Conservation (phyloP, 2,797 vertebrate genomes). For the Microctenopoma steveboyesi region DNA sequence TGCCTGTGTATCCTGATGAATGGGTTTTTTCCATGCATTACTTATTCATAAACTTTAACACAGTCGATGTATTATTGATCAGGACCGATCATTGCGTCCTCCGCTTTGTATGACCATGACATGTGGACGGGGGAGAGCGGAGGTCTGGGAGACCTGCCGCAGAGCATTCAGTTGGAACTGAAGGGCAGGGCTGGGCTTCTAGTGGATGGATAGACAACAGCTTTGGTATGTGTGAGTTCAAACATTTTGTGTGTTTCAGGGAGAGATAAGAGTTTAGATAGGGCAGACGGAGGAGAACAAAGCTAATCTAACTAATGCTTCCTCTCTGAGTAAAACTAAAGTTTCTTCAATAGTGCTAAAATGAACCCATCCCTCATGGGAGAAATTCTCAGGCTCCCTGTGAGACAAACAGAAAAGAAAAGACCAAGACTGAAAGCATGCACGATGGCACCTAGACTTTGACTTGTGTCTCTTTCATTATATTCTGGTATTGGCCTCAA, state of each 20-base stretch:
- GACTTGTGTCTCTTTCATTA: slow-evolving; percentile 59
- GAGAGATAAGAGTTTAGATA: slow-evolving; percentile 50
- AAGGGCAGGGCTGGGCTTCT: slow-evolving; percentile 6
- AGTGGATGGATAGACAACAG: slow-evolving; percentile 58
- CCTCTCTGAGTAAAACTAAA: slow-evolving; percentile 52
- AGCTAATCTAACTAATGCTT: slow-evolving; percentile 71
- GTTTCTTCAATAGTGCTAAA: slow-evolving; percentile 47
- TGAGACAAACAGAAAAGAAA: slow-evolving; percentile 12
- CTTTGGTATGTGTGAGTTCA: slow-evolving; percentile 36
- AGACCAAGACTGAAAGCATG: slow-evolving; percentile 2
- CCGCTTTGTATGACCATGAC: slow-evolving; percentile 64
- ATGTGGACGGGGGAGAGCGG: slow-evolving; percentile 40
- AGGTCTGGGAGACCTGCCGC: slow-evolving; percentile 15
- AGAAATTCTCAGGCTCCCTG: slow-evolving; percentile 45
- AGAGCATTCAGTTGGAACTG: slow-evolving; percentile 11
- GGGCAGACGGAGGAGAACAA: slow-evolving; percentile 50
- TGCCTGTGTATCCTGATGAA: slow-evolving; percentile 31
- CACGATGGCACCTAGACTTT: slow-evolving; percentile 39
- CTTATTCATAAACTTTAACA: slow-evolving; percentile 82
- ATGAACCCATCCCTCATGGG: slow-evolving; percentile 60
- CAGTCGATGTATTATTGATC: slow-evolving; percentile 82
- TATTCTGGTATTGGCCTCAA: slow-evolving; percentile 55
- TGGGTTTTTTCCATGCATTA: slow-evolving; percentile 67
- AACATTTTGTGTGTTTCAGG: slow-evolving; percentile 1
- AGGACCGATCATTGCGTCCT: slow-evolving; percentile 70